Evolutionary conservation across 2,113 vertebrate species (phyloP).

Genomic region (Lipotes vexillifer): DNA sequence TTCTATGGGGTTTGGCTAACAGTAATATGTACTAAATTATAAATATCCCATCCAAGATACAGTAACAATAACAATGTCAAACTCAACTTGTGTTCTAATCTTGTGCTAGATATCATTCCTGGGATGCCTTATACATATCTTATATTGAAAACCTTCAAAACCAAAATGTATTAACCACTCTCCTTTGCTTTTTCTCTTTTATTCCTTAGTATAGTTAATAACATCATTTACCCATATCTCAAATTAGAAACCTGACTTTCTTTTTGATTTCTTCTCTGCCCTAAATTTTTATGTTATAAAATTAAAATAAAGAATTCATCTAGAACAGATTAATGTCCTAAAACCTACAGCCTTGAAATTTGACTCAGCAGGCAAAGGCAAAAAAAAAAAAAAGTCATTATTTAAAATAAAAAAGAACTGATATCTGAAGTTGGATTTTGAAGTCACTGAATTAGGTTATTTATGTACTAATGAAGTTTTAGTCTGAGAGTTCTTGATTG

Average conservation of each 20-base stretch:
- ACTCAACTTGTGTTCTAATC: not conserved
- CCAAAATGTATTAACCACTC: not conserved
- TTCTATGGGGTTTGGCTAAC: not conserved
- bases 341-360: not conserved
- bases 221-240: not conserved
- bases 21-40: not conserved
- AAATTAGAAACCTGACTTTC: not conserved
- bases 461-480: not conserved
- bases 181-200: not conserved
- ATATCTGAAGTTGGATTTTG: constrained; percentile 11
- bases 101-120: not conserved
- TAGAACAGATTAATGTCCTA: not conserved
- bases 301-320: constrained; percentile 27
- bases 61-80: constrained; percentile 24
- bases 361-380: not conserved
- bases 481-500: not conserved
- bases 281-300: not conserved
- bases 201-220: constrained; percentile 10
- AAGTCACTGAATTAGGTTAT: not conserved
- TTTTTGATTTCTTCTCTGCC: not conserved
- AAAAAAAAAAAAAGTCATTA: not conserved
- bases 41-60: not conserved
- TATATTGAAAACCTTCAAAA: constrained; percentile 25
- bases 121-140: not conserved
- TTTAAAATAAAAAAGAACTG: not conserved